Conservation (phyloP, 1,140 invertebrate species). For the Stenopsyche tienmushanensis region DNA sequence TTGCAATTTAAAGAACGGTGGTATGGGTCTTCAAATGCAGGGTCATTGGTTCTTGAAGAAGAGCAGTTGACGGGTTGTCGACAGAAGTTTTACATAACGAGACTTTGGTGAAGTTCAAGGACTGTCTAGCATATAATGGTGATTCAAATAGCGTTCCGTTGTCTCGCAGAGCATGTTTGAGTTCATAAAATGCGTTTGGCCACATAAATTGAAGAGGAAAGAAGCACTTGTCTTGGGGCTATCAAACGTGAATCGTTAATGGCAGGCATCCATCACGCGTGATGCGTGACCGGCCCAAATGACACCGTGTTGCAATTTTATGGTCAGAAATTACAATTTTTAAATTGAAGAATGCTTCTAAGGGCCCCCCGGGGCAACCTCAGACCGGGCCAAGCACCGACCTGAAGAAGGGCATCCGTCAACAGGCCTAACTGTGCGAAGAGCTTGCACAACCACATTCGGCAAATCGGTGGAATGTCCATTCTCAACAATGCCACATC, state of each 20-base stretch:
- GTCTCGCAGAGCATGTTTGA: too few species aligned
- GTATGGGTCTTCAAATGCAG: too few species aligned
- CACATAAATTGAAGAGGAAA: too few species aligned
- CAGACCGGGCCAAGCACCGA: not conserved
- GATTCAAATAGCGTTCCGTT: too few species aligned
- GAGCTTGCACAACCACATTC: not conserved
- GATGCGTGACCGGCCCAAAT: constrained; percentile 36
- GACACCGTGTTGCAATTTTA: constrained; percentile 41
- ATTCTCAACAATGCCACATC: not conserved
- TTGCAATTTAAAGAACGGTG: too few species aligned
- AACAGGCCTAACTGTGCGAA: not conserved
- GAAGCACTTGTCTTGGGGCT: not conserved
- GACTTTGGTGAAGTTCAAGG: too few species aligned
- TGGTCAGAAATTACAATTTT: constrained; percentile 37
- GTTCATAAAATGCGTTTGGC: too few species aligned
- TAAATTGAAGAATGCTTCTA: constrained; percentile 30
- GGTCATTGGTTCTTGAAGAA: too few species aligned
- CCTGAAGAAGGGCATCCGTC: constrained; percentile 4
- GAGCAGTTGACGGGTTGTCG: too few species aligned
- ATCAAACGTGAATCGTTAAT: constrained; percentile 28
- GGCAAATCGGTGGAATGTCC: not conserved
- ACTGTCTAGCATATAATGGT: too few species aligned
- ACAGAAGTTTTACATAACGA: too few species aligned
- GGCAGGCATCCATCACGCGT: constrained; percentile 29
- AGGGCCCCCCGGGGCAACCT: constrained; percentile 14